Conservation (phyloP, 2,888 invertebrate species). For the Uloborus plumipes region DNA sequence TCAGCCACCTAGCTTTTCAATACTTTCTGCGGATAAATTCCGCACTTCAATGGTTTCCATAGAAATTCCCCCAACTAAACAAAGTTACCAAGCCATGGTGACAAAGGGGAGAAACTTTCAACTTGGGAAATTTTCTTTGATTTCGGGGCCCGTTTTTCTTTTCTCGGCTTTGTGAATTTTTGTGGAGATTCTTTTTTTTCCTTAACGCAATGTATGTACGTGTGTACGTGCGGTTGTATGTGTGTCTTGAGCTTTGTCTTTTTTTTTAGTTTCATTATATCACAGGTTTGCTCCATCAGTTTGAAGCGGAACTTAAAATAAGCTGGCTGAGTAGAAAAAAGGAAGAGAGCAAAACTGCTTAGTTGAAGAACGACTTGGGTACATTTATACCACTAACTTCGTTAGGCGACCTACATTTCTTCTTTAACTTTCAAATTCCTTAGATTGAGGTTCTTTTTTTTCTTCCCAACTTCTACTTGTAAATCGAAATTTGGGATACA, state of each 20-base stretch:
- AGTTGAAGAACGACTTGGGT: slow-evolving; percentile 36
- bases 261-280: slow-evolving; percentile 10
- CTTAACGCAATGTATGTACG: slow-evolving; percentile 1
- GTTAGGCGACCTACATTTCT: slow-evolving; percentile 39
- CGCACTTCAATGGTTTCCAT: slow-evolving; percentile 54
- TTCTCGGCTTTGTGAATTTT: slow-evolving; percentile 30
- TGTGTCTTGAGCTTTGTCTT: slow-evolving; percentile 20
- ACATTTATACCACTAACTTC: slow-evolving; percentile 55
- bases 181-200: slow-evolving; percentile 27
- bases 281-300: slow-evolving; percentile 31
- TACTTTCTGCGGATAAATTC: slow-evolving; percentile 62
- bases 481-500: no score
- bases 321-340: slow-evolving; percentile 7
- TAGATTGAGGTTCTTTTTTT: no score
- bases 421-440: not conserved
- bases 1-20: slow-evolving; percentile 37
- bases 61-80: slow-evolving; percentile 56
- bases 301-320: slow-evolving; percentile 46
- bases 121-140: slow-evolving; percentile 62
- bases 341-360: slow-evolving; percentile 28
- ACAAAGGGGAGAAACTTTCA: slow-evolving; percentile 57
- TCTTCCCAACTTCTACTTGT: no score
- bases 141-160: slow-evolving; percentile 32
- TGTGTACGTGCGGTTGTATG: slow-evolving; percentile 19
- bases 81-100: slow-evolving; percentile 53